Percentiles rank a stretch among this genome's conserved stretches.
These are phyloP conservation scores for Zaprionus lineosus DNA, from an alignment of 2,888 invertebrate genomes.

Conservation along the genomic window DNA sequence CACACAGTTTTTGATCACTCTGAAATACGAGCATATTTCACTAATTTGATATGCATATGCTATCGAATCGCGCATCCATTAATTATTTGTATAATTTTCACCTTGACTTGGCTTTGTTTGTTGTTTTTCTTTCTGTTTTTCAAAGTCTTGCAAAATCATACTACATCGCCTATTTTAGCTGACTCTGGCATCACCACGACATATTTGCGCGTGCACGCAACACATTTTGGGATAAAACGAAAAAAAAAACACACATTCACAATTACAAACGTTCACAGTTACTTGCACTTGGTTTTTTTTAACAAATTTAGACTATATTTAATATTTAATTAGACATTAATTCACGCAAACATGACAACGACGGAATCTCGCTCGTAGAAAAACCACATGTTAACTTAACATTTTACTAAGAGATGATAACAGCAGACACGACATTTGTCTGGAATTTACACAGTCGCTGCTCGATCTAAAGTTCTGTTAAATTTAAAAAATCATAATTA, in stretches of 20 bases:
- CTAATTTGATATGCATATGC: conserved; percentile 74
- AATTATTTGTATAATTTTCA: conserved; percentile 71
- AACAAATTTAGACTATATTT: conserved; percentile 48
- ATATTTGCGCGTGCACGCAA: conserved; percentile 54
- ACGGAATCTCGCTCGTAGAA: conserved; percentile 32
- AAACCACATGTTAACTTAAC: conserved; percentile 37
- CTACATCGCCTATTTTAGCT: conserved; percentile 69
- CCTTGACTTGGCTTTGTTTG: conserved; percentile 69
- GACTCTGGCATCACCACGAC: conserved; percentile 62
- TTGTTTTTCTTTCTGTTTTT: conserved; percentile 55
- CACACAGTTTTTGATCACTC: conserved; percentile 72
- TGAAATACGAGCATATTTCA: conserved; percentile 70
- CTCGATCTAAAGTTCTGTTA: conserved; percentile 4
- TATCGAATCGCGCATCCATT: conserved; percentile 68
- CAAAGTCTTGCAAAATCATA: conserved; percentile 78
- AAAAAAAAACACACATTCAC: conserved; percentile 39
- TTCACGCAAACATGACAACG: conserved; percentile 61
- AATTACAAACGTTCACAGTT: conserved; percentile 45
- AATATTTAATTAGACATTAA: conserved; percentile 58
- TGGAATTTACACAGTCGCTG: conserved; percentile 14
- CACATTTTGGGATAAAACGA: conserved; percentile 50
- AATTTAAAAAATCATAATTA: neutral
- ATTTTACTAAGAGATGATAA: conserved; percentile 11
- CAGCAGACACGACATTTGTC: conserved; percentile 3
- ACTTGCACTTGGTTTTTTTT: conserved; percentile 45